Percentiles rank a stretch among this genome's conserved stretches.
Evolutionary conservation across 2,888 invertebrate species (phyloP).

Genomic region (Plemyria rubiginata): DNA sequence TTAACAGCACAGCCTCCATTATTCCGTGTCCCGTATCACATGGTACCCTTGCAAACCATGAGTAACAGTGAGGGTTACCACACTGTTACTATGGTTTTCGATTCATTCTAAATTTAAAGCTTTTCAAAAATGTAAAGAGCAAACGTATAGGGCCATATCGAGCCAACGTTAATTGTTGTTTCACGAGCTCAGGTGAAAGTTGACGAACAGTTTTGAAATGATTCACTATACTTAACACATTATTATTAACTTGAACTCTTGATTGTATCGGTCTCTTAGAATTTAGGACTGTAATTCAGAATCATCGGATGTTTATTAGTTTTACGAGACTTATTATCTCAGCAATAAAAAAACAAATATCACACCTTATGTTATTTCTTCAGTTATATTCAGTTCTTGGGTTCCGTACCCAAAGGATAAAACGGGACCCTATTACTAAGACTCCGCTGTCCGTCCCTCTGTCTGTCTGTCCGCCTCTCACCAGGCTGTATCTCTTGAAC

Average conservation of each 20-base stretch:
- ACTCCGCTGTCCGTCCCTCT: too few relatives aligned
- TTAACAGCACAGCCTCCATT: too few relatives aligned
- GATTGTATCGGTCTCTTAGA: constrained; percentile 51
- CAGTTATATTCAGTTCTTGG: neutral
- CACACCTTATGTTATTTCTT: too few relatives aligned
- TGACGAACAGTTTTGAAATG: constrained; percentile 69
- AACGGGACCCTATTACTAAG: too few relatives aligned
- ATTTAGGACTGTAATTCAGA: constrained; percentile 21
- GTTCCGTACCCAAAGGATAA: too few relatives aligned
- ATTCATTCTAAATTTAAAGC: neutral
- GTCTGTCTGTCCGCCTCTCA: too few relatives aligned
- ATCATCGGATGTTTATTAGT: constrained; percentile 3
- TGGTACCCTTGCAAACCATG: neutral
- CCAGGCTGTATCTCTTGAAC: too few relatives aligned
- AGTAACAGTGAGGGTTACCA: neutral
- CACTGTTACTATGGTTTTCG: neutral
- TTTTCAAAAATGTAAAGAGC: constrained; percentile 4
- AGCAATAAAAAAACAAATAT: too few relatives aligned
- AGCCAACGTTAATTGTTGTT: constrained; percentile 62
- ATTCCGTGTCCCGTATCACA: too few relatives aligned
- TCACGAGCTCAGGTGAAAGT: constrained; percentile 76
- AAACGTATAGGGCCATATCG: constrained; percentile 48
- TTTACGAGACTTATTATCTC: neutral
- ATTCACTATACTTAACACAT: constrained; percentile 69
- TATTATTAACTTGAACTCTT: constrained; percentile 66